Base-by-base conservation (phyloP, 1,140 invertebrate genomes). In the Drosophila teissieri region DNA sequence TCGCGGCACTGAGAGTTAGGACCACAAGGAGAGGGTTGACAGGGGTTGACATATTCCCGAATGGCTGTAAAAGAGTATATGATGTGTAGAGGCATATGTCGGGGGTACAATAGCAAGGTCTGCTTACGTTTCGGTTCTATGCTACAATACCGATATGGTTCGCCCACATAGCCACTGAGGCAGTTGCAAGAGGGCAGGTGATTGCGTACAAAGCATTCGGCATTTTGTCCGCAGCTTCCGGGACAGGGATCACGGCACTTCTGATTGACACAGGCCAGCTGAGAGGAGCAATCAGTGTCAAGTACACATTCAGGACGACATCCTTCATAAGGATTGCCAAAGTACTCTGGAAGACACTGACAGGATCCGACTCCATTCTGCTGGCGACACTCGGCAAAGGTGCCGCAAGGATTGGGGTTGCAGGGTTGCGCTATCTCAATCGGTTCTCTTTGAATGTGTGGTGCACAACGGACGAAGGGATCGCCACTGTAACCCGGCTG, bases 121-220 rank as follows among this genome's bases (percentile, higher is more conserved):
- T 54, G 46, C 90, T 91, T 90, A 92, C 91, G 85, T 81, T 91
- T 90, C 14, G 54, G 58, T 55, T 84, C 77, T 1, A 65, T 45
- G 5, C 36, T 72, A 75, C 95, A 96, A 73, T 92, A 93, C 27
- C 93, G 92, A 63, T 96, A 95, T 2, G 96, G 95, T 93, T 96
- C 94, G 14, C 96, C 96, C 51, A 94, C 94, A 80, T 94, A 95
- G 55, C 94, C 95, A 37, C 93, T 90, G 8, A 94, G 92, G 91
- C 96, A 96, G 72, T 93, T 94, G 80, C 96, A 97, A 1, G 94
- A 94, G 14, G 96, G 95, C 37, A 95, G 92, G 91, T 96, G 96
- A 78, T 96, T 96, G 2, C 96, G 92, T 11, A 96, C 95, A 90
- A 94, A 94, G 80, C 96, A 97, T 68, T 95, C 94, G 8, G 95